phyloP scores from a whole-genome alignment of 2,888 invertebrate species.

The Pachymerium ferrugineum region DNA sequence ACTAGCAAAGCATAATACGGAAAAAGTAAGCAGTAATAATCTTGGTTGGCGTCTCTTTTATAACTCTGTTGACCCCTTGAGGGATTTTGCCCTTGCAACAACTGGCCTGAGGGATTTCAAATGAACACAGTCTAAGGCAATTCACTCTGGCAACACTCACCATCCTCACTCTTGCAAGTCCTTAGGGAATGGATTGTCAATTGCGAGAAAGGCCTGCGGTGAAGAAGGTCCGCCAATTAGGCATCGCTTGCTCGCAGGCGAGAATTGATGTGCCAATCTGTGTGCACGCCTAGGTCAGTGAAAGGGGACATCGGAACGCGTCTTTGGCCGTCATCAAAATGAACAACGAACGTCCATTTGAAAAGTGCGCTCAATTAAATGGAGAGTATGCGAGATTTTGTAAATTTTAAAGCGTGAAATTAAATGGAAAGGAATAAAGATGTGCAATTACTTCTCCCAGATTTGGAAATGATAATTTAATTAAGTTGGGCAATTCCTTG shows the following conservation, averaged over 20 bases:
- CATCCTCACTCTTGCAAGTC: background rate
- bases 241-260: constrained; percentile 10
- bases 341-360: constrained; percentile 15
- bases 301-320: background rate
- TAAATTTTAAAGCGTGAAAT: background rate
- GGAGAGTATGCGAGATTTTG: constrained; percentile 1
- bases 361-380: constrained; percentile 9
- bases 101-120: background rate
- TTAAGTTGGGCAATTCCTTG: background rate
- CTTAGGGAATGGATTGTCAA: constrained; percentile 12
- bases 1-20: background rate
- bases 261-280: constrained; percentile 27
- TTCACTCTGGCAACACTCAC: background rate
- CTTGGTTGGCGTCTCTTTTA: too few relatives aligned
- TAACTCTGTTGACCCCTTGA: constrained; percentile 7
- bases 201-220: constrained; percentile 1
- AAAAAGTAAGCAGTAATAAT: constrained; percentile 16
- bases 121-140: constrained; percentile 13
- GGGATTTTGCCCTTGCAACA: background rate
- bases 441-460: constrained; percentile 6
- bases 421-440: background rate
- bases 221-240: constrained; percentile 16
- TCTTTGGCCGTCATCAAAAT: constrained; percentile 4
- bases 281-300: constrained; percentile 8
- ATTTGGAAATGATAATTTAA: constrained; percentile 22